Base-by-base conservation (phyloP, 1,140 invertebrate species). In the Drosophila oshimai region DNA sequence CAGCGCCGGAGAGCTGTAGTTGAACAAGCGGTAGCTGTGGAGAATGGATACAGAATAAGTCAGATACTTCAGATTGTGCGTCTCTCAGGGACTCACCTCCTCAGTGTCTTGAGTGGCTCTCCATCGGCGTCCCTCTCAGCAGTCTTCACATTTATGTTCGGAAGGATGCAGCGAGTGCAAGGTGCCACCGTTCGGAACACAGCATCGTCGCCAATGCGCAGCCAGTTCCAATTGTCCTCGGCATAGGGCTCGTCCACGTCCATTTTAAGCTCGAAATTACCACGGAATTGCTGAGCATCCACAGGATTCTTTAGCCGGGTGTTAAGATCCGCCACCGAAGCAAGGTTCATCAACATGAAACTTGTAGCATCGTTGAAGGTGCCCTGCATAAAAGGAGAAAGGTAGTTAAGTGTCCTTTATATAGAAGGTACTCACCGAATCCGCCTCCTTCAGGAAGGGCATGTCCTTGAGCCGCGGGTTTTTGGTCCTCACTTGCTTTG, bases 41-140 rank as follows among this genome's bases (percentile, higher is more conserved):
- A 15, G 6, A n/a, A n/a, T n/a, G n/a, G n/a, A n/a, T 10, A 29
- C 17, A 20, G 6, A 29, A 45, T 9, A 18, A 15, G 13, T 47
- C 13, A 0, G 1, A 9, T 12, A 37, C 2, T 12, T 10, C 7
- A 26, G 5, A 10, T 45, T 15, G 20, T 6, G 5, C 6, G n/a
- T n/a, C n/a, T n/a, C n/a, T n/a, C n/a, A 34, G 10, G 18, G 24
- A 31, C 22, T 34, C 26, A 91, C 84, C 65, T 86, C 29, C 77
- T 87, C 0, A 94, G 77, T 3, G 93, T 93, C 51, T 93, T 94
- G 0, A 94, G 65, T 1, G 94, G 94, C 46, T 94, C 93, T 0
- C 90, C 74, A 24, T 93, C 91, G 0, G 87, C 44, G 79, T 92
- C 81, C 39, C 93, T 92, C 20, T 81, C 65, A 0, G 92, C 93